These are phyloP conservation scores for Cacatua alba DNA, from an alignment of 2,113 vertebrate genomes.

Conservation along the genomic window DNA sequence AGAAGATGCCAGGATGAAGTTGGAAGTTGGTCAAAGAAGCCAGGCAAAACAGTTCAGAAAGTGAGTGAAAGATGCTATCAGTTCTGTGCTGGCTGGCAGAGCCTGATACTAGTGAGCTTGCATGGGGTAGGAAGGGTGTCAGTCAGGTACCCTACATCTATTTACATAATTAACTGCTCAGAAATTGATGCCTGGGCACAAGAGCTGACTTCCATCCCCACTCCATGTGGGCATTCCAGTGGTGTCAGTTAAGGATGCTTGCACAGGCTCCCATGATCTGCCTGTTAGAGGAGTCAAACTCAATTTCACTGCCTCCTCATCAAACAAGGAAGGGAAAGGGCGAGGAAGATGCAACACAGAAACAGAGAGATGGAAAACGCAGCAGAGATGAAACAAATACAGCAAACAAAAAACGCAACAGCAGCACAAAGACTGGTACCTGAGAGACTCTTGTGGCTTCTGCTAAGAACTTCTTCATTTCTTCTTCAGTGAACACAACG, in stretches of 20 bases:
- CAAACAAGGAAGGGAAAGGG: not conserved
- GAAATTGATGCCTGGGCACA: not conserved
- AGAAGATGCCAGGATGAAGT: not conserved
- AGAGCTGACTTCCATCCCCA: not conserved
- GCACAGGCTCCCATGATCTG: not conserved
- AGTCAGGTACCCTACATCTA: not conserved
- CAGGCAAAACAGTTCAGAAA: not conserved
- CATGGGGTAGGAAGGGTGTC: not conserved
- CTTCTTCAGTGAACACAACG: conserved; percentile 87
- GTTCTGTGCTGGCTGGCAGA: not conserved
- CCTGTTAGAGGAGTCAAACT: not conserved
- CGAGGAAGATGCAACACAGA: not conserved
- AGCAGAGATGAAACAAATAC: not conserved
- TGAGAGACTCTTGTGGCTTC: conserved; percentile 94
- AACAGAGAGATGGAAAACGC: not conserved
- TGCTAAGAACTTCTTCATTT: conserved; percentile 93
- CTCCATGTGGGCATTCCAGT: not conserved
- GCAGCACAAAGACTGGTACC: conserved; percentile 70
- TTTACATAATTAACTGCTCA: not conserved
- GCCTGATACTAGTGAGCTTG: not conserved
- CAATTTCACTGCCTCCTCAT: not conserved
- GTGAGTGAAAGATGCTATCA: not conserved
- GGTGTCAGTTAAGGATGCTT: not conserved
- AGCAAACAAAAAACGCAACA: not conserved
- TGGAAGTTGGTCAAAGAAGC: not conserved